phyloP scores from a whole-genome alignment of 2,888 invertebrate genomes.

The Trichopoda pennipes region DNA sequence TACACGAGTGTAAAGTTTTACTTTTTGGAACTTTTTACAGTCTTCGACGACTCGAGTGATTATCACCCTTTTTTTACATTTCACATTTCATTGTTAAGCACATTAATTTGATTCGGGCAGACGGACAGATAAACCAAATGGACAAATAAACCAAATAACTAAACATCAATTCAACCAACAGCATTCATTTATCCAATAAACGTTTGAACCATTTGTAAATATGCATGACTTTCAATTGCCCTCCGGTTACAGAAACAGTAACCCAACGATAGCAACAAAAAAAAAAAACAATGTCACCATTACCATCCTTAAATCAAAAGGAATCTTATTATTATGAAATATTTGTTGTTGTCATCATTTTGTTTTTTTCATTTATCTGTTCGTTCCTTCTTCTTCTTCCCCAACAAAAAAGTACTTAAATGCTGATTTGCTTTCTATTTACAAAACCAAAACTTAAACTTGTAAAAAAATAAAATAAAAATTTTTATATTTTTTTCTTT shows the following conservation, averaged over 20 bases:
- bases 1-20: not conserved
- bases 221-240: conserved; percentile 70
- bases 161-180: conserved; percentile 26
- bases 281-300: conserved; percentile 12
- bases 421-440: conserved; percentile 47
- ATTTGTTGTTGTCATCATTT: conserved; percentile 39
- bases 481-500: conserved; percentile 6
- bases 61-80: conserved; percentile 68
- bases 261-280: conserved; percentile 26
- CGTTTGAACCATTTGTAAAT: conserved; percentile 58
- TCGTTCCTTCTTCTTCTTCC: conserved; percentile 19
- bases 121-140: not conserved
- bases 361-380: conserved; percentile 43
- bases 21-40: conserved; percentile 38
- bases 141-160: conserved; percentile 32
- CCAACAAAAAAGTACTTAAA: not conserved
- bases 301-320: conserved; percentile 14
- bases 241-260: conserved; percentile 56
- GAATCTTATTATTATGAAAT: conserved; percentile 44
- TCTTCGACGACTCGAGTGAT: conserved; percentile 60
- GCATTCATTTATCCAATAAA: conserved; percentile 21
- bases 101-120: conserved; percentile 63
- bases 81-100: conserved; percentile 66
- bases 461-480: conserved; percentile 51
- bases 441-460: conserved; percentile 57